Conservation (phyloP, 2,888 invertebrate species). For the Acleris holmiana region DNA sequence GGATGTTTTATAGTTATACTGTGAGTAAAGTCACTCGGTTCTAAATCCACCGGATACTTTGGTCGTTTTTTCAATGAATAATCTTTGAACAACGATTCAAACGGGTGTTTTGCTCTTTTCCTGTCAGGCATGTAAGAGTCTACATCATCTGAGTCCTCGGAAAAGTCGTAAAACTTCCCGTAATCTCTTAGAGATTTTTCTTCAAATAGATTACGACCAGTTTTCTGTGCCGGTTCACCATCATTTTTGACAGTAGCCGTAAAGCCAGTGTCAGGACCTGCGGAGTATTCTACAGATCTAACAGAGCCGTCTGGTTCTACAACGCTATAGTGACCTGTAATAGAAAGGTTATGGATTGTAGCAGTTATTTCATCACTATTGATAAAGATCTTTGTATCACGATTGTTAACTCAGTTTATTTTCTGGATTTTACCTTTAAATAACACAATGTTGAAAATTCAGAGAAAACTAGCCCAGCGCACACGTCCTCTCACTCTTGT, state of each 20-base stretch:
- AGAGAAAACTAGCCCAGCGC: too few relatives aligned
- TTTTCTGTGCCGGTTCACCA: conserved; percentile 50
- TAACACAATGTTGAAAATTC: too few relatives aligned
- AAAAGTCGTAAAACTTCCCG: conserved; percentile 65
- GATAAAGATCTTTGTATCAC: too few relatives aligned
- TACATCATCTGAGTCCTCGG: conserved; percentile 59
- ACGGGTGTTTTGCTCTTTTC: conserved; percentile 60
- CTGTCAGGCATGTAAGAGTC: conserved; percentile 57
- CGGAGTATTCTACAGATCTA: conserved; percentile 85
- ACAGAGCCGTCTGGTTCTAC: conserved; percentile 87
- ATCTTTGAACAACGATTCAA: conserved; percentile 60
- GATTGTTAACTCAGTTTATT: too few relatives aligned
- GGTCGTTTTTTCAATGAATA: conserved; percentile 60
- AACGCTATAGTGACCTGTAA: conserved; percentile 86
- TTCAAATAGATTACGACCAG: conserved; percentile 53
- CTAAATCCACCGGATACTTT: conserved; percentile 62
- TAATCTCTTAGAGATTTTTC: conserved; percentile 69
- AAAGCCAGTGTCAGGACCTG: conserved; percentile 83
- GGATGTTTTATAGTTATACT: conserved; percentile 73
- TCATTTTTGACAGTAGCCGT: conserved; percentile 84
- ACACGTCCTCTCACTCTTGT: too few relatives aligned
- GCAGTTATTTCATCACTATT: not conserved
- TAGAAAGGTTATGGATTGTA: conserved; percentile 21
- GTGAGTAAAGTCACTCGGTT: conserved; percentile 72
- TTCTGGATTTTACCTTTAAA: too few relatives aligned